Base-by-base conservation (phyloP, 2,797 vertebrate species). In the Cryptoprocta ferox region DNA sequence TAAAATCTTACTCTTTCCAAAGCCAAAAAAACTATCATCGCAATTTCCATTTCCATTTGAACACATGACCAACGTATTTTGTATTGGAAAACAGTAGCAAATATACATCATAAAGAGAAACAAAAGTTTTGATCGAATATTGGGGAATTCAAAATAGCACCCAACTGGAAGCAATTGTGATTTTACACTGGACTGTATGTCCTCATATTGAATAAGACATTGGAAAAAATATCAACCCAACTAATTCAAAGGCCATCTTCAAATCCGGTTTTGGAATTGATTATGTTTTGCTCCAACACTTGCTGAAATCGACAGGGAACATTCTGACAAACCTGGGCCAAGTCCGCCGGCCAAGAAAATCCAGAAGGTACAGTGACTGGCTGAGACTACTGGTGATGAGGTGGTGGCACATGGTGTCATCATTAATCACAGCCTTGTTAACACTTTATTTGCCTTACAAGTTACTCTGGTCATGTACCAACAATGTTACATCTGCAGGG, bases 261-360 rank as follows among this genome's bases (percentile, higher is more conserved):
- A 48, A 82, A 39, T 78, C 30, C 26, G 35, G 1, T 21, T 73
- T 90, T 81, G 94, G 56, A 94, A 68, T 2, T 19, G 70, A 80
- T 87, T 65, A 39, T 86, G 76, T 63, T 95, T 94, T 78, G 70
- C 82, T 95, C 30, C n/a, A 50, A 50, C 19, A 16, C 48, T 95
- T 35, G 81, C 37, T 56, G 63, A 66, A 42, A 42, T 16, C 70
- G 63, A 85, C 26, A 59, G 95, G 48, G 56, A 78, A 85, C 79
- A 53, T 73, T 81, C 39, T 78, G 68, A 79, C 66, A 39, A 68
- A 83, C 9, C 0, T 4, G 1, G 48, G 93, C 89, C 95, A 35
- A 15, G 71, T 70, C 28, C 14, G 11, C 65, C 13, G 19, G 93
- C 63, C 93, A 81, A 78, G 94, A 90, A 79, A 42, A 63, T 39